A percentile compares a stretch with the other conserved stretches of the same genome.
phyloP scores from a whole-genome alignment of 2,888 invertebrate species.

The Tipula confusa region DNA sequence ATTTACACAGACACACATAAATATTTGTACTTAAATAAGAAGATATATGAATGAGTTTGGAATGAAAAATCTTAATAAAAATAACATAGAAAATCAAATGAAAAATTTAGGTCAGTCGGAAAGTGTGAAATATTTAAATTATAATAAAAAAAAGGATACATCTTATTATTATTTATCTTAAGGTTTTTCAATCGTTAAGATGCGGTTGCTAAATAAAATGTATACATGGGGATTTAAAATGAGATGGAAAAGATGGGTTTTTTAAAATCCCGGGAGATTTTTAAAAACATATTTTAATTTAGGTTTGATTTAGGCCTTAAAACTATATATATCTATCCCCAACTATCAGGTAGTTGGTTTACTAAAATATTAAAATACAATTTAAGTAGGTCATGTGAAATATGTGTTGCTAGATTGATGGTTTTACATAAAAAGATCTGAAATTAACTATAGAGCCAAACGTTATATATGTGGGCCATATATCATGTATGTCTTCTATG shows the following conservation, averaged over 20 bases:
- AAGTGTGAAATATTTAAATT: slow-evolving; percentile 7
- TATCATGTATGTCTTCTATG: too few species aligned
- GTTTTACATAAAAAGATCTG: too few species aligned
- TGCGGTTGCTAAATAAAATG: neutral
- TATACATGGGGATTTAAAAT: neutral
- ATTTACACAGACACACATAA: too few species aligned
- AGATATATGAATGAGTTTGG: neutral
- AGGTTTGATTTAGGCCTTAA: neutral
- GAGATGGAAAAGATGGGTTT: neutral
- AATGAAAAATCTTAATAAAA: neutral
- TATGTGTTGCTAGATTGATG: too few species aligned
- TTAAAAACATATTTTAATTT: neutral
- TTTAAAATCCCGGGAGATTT: neutral
- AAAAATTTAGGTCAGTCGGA: neutral
- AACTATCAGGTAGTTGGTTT: too few species aligned
- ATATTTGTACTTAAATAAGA: neutral
- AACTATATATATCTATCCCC: too few species aligned
- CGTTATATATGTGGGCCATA: too few species aligned
- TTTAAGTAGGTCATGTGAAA: too few species aligned
- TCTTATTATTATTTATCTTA: slow-evolving; percentile 25
- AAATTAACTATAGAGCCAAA: too few species aligned
- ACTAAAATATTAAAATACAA: too few species aligned
- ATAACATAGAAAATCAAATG: too few species aligned
- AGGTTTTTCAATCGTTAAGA: neutral
- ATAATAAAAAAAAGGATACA: neutral